Base-by-base conservation (phyloP, 1,140 invertebrate genomes). In the Melitaea cinxia region DNA sequence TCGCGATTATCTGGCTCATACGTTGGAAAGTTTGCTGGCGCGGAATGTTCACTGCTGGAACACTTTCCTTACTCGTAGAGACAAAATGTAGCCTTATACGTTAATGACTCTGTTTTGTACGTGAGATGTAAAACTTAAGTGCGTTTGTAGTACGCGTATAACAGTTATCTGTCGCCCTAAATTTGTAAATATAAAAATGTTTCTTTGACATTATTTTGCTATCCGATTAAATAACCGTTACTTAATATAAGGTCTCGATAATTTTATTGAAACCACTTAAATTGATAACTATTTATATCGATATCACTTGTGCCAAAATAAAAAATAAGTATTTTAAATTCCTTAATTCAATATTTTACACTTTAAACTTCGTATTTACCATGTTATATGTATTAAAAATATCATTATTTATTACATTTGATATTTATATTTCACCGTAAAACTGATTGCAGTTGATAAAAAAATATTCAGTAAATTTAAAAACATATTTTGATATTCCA, bases 11-110 rank as follows among this genome's bases (percentile, higher is more conserved):
- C 68, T 37, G 14, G 17, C 68, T 53, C 45, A 62, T 57, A 62
- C 50, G 52, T 64, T 28, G 30, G 50, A 60, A 69, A 65, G 62
- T 70, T 70, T 65, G 42, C 49, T 61, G 57, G 62, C 50, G 65
- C 37, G 35, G 65, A 70, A 70, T 70, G 35, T 61, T 60, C 68
- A 26, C 50, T 50, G 30, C 33, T 42, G 42, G 42, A 55, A 53
- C 57, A 57, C 53, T 61, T 50, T 53, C 24, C 45, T 61, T 54
- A 56, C 39, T 67, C 60, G 56, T 67, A 61, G 52, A 61, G 58
- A 61, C 52, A 61, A 53, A 53, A 42, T 42, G 14, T 42, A 7
- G 37, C 39, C 35, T 59, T 55, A 60, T 54, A 66, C 59, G 57
- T 54, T 54, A 66, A 66, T 60, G 52, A 55, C 52, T 60, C 50